Evolutionary conservation across 1,140 invertebrate species (phyloP).

Genomic region (Cydia pomonella): DNA sequence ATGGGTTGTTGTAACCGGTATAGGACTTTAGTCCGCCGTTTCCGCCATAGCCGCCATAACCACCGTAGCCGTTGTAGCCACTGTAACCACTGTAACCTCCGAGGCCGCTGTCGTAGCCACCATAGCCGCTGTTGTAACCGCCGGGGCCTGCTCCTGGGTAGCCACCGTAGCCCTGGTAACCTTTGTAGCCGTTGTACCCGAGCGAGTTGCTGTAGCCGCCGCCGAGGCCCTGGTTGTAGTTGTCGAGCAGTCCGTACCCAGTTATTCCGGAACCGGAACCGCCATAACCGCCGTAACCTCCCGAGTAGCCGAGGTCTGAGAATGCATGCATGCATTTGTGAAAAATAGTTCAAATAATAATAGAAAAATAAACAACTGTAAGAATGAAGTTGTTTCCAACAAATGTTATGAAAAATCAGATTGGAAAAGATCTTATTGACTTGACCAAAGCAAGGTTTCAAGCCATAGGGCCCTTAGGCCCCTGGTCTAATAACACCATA

Average conservation of each 20-base stretch:
- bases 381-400: no score
- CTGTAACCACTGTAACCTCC: constrained; percentile 37
- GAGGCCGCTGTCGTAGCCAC: constrained; percentile 39
- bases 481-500: no score
- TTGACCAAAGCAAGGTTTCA: no score
- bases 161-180: constrained; percentile 39
- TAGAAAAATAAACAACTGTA: no score
- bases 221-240: constrained; percentile 37
- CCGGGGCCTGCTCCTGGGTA: constrained; percentile 36
- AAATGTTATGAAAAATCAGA: no score
- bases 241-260: constrained; percentile 55
- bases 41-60: constrained; percentile 67
- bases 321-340: constrained; percentile 57
- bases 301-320: constrained; percentile 53
- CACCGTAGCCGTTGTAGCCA: constrained; percentile 50
- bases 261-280: constrained; percentile 48
- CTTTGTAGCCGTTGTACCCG: constrained; percentile 42
- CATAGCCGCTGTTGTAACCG: constrained; percentile 39
- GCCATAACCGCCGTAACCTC: constrained; percentile 42
- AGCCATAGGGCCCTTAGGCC: no score
- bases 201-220: constrained; percentile 43
- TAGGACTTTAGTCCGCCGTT: constrained; percentile 69
- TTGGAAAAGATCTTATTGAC: no score
- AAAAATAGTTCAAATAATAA: no score
- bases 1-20: constrained; percentile 68